phyloP scores from a whole-genome alignment of 2,888 invertebrate genomes.

The Lobophora halterata region DNA sequence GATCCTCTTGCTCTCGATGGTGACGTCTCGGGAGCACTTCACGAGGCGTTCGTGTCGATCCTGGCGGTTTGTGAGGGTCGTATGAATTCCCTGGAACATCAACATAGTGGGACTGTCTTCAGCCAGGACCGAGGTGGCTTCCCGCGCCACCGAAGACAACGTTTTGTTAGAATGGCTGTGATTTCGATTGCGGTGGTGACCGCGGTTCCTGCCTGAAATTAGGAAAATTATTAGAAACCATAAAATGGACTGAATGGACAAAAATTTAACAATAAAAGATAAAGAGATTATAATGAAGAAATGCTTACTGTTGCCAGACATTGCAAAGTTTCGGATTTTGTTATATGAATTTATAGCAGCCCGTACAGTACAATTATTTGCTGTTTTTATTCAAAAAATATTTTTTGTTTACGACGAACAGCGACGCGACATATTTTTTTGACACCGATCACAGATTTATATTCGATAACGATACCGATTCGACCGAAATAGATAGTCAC shows the following conservation, averaged over 20 bases:
- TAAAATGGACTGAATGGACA: not conserved
- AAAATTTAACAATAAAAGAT: no score
- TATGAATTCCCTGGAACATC: conserved; percentile 19
- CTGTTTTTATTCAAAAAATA: not conserved
- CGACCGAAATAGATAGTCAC: no score
- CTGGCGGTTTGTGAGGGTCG: conserved; percentile 21
- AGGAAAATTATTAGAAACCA: not conserved
- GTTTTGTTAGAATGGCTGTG: conserved; percentile 48
- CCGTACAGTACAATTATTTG: not conserved
- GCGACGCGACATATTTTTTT: no score
- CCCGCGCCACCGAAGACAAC: conserved; percentile 54
- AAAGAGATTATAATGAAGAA: no score
- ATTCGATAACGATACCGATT: no score
- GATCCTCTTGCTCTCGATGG: conserved; percentile 87
- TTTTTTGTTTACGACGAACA: not conserved
- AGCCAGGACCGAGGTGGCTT: conserved; percentile 45
- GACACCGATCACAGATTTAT: no score
- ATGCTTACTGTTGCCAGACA: conserved; percentile 13
- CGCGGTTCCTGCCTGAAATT: conserved; percentile 27
- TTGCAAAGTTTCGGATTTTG: not conserved
- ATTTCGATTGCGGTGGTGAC: conserved; percentile 47
- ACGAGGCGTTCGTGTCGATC: conserved; percentile 27
- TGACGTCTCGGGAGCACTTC: conserved; percentile 29
- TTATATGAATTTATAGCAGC: not conserved
- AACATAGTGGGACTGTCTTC: conserved; percentile 18